Conservation (phyloP, 2,113 vertebrate genomes). For the Trachemys scripta region DNA sequence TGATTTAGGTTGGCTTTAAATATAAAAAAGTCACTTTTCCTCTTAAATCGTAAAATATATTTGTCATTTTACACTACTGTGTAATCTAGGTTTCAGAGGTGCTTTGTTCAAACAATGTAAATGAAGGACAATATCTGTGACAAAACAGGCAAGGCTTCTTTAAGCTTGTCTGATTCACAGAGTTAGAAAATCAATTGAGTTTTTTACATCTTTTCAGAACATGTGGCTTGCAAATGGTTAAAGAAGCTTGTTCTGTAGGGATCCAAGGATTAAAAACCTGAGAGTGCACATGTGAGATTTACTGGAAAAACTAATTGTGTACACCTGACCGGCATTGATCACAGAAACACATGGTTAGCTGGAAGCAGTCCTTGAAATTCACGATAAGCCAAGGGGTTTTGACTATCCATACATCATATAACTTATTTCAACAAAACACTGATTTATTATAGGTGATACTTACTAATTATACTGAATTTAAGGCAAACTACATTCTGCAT, state of each 20-base stretch:
- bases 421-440: neutral
- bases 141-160: neutral
- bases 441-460: neutral
- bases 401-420: neutral
- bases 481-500: neutral
- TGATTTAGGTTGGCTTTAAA: neutral
- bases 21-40: neutral
- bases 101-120: neutral
- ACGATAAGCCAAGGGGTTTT: neutral
- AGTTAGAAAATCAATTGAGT: neutral
- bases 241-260: neutral
- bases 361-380: constrained; percentile 35
- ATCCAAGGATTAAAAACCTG: constrained; percentile 16
- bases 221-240: constrained; percentile 29
- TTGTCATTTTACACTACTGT: neutral
- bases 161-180: neutral
- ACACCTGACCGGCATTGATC: neutral
- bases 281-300: neutral
- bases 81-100: neutral
- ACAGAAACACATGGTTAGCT: neutral
- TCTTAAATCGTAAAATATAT: neutral
- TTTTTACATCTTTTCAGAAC: constrained; percentile 12
- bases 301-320: constrained; percentile 35
- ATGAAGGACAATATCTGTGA: neutral
- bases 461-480: neutral